Percentiles rank a stretch among this genome's conserved stretches.
Conservation (phyloP, 2,113 vertebrate species). For the Podocnemis expansa region DNA sequence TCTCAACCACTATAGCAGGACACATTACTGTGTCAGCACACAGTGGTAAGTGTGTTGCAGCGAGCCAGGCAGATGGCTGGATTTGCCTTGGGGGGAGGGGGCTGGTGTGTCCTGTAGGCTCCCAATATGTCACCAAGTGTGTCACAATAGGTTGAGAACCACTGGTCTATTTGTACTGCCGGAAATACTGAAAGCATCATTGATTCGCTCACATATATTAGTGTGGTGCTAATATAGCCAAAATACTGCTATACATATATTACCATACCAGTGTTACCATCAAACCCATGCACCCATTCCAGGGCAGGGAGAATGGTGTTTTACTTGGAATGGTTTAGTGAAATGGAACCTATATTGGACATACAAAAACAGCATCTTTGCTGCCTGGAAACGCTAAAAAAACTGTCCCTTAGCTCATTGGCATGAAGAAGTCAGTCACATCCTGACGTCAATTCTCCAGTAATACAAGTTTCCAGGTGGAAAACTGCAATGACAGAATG, state of each 20-base stretch:
- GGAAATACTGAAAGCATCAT: not conserved
- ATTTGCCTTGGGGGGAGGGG: no score
- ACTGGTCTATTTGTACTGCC: not conserved
- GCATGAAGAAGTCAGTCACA: not conserved
- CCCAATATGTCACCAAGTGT: no score
- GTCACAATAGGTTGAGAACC: no score
- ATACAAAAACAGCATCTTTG: not conserved
- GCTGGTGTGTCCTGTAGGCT: no score
- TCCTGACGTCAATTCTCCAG: not conserved
- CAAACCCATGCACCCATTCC: not conserved
- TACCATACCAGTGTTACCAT: not conserved
- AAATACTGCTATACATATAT: not conserved
- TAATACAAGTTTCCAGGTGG: constrained; percentile 11
- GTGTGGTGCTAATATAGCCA: not conserved
- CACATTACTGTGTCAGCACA: no score
- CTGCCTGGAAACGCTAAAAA: not conserved
- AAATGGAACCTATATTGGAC: not conserved
- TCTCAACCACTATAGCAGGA: no score
- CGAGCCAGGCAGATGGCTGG: no score
- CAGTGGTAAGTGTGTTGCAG: no score
- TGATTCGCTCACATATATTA: not conserved
- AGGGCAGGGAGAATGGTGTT: not conserved
- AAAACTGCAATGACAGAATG: not conserved
- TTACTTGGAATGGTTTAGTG: not conserved
- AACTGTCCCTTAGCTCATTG: not conserved